Evolutionary conservation across 2,113 vertebrate species (phyloP).

Genomic region (Alethe castanea): DNA sequence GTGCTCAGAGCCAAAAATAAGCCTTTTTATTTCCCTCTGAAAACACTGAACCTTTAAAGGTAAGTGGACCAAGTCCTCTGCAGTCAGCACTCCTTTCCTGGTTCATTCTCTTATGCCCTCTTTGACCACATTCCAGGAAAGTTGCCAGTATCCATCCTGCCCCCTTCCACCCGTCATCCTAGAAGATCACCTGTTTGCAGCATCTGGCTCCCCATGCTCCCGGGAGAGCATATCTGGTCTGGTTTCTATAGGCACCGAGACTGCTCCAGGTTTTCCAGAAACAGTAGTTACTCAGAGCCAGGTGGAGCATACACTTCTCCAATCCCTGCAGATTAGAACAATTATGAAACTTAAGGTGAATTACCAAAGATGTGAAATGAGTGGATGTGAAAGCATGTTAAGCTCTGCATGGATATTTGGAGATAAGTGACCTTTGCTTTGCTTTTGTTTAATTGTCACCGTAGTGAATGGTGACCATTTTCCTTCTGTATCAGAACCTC

Average conservation of each 20-base stretch:
- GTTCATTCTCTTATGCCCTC: background rate
- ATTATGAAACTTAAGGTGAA: background rate
- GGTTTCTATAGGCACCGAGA: background rate
- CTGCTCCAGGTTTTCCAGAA: background rate
- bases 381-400: background rate
- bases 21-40: background rate
- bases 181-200: background rate
- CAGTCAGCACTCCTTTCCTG: background rate
- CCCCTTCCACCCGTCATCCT: background rate
- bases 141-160: background rate
- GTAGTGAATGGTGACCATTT: background rate
- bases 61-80: background rate
- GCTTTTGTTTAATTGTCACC: background rate
- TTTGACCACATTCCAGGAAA: background rate
- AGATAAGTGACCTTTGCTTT: background rate
- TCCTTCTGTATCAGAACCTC: background rate
- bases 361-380: constrained; percentile 2
- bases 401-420: background rate
- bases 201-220: background rate
- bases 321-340: background rate
- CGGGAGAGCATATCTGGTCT: background rate
- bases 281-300: background rate
- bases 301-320: background rate
- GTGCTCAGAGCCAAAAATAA: background rate
- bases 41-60: background rate